Conservation (phyloP, 1,140 invertebrate species). For the Choristoneura fumiferana region DNA sequence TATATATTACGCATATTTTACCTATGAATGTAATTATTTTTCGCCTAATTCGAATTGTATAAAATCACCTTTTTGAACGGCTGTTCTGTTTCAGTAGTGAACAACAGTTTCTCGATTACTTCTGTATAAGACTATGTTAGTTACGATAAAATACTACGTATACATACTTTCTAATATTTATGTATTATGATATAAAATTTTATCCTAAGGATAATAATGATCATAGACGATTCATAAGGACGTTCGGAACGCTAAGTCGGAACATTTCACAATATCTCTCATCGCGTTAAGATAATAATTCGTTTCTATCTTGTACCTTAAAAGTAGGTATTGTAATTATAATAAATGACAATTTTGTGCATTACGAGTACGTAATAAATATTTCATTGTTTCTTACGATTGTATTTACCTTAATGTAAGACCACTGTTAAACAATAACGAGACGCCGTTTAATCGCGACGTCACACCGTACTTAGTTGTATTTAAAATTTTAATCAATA, state of each 20-base stretch:
- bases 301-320: slow-evolving; percentile 76
- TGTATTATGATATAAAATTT: slow-evolving; percentile 76
- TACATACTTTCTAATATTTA: slow-evolving; percentile 75
- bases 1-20: slow-evolving; percentile 77
- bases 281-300: slow-evolving; percentile 76
- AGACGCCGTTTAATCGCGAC: slow-evolving; percentile 55
- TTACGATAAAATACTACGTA: slow-evolving; percentile 50
- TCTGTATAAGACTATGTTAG: slow-evolving; percentile 76
- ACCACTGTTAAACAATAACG: slow-evolving; percentile 67
- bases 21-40: slow-evolving; percentile 76
- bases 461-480: slow-evolving; percentile 72
- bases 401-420: slow-evolving; percentile 75
- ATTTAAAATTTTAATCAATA: slow-evolving; percentile 73
- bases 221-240: slow-evolving; percentile 72
- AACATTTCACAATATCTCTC: slow-evolving; percentile 75
- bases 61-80: slow-evolving; percentile 73
- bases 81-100: slow-evolving; percentile 70
- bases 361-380: slow-evolving; percentile 77
- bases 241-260: slow-evolving; percentile 68
- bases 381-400: slow-evolving; percentile 77
- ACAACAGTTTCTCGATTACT: slow-evolving; percentile 67
- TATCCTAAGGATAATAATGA: slow-evolving; percentile 77
- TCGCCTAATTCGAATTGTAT: slow-evolving; percentile 77
- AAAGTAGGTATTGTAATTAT: slow-evolving; percentile 78
- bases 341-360: slow-evolving; percentile 76